Evolutionary conservation across 2,888 invertebrate species (phyloP).

Genomic region (Brenthis hecate): DNA sequence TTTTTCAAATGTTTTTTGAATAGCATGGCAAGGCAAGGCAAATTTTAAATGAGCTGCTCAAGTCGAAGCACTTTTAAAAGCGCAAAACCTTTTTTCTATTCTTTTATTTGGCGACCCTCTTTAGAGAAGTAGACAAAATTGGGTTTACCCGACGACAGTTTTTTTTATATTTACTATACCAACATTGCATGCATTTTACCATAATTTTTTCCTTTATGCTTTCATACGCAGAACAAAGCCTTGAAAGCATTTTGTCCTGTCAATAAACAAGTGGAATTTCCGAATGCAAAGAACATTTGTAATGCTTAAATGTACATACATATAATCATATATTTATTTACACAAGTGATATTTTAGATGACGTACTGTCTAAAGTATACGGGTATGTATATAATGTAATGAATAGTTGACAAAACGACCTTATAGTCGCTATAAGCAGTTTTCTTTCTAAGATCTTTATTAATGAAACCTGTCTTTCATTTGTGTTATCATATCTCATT

Average conservation of each 20-base stretch:
- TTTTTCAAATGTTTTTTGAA: too few species aligned
- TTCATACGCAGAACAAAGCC: slow-evolving; percentile 23
- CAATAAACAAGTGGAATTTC: slow-evolving; percentile 32
- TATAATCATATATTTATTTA: slow-evolving; percentile 30
- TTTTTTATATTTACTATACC: not conserved
- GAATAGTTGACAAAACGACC: too few species aligned
- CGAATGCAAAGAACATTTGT: slow-evolving; percentile 30
- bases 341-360: slow-evolving; percentile 25
- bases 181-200: slow-evolving; percentile 3
- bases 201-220: slow-evolving; percentile 17
- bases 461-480: too few species aligned
- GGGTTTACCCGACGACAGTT: slow-evolving; percentile 26
- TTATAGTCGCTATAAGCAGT: too few species aligned
- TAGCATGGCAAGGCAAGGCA: too few species aligned
- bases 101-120: slow-evolving; percentile 15
- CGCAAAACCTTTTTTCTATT: slow-evolving; percentile 5
- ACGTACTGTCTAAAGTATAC: not conserved
- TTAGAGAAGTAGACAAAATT: slow-evolving; percentile 8
- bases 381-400: too few species aligned
- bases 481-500: too few species aligned
- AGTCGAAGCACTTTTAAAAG: not conserved
- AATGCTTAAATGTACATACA: slow-evolving; percentile 19
- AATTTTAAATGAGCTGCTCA: too few species aligned
- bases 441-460: too few species aligned
- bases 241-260: slow-evolving; percentile 28